A percentile compares a stretch with the other conserved stretches of the same genome.
Evolutionary conservation across 2,888 invertebrate genomes (phyloP).

Genomic region (Cyclophora albipunctata): DNA sequence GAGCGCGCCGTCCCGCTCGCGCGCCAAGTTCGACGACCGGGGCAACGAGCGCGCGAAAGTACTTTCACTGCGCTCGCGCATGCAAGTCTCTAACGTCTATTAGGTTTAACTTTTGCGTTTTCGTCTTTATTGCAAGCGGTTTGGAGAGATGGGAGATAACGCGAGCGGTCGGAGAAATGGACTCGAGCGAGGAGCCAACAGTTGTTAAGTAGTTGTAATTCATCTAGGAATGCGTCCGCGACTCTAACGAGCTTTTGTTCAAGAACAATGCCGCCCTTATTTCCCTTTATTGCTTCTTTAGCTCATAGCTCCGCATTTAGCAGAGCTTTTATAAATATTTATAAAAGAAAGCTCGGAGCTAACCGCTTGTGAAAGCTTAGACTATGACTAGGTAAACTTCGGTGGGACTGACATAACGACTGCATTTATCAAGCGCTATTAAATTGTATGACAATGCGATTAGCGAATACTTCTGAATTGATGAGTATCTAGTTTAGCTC

Average conservation of each 20-base stretch:
- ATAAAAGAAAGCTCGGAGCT: neutral
- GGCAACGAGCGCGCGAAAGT: slow-evolving; percentile 72
- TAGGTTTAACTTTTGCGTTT: slow-evolving; percentile 44
- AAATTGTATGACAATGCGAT: too few species aligned
- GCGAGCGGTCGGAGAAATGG: slow-evolving; percentile 43
- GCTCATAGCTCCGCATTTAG: slow-evolving; percentile 4
- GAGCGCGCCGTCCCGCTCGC: slow-evolving; percentile 35
- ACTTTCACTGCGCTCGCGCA: slow-evolving; percentile 71
- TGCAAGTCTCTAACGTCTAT: slow-evolving; percentile 50
- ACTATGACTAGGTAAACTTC: too few species aligned
- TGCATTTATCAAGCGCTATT: too few species aligned
- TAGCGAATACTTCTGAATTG: too few species aligned
- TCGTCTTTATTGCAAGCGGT: slow-evolving; percentile 39
- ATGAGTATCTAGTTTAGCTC: too few species aligned
- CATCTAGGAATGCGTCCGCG: slow-evolving; percentile 51
- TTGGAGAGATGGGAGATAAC: slow-evolving; percentile 42
- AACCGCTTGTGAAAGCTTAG: too few species aligned
- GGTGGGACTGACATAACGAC: too few species aligned
- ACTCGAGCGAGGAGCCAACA: slow-evolving; percentile 23
- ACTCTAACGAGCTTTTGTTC: slow-evolving; percentile 24
- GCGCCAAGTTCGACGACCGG: slow-evolving; percentile 65
- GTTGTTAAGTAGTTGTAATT: slow-evolving; percentile 50
- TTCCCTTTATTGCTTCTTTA: slow-evolving; percentile 10
- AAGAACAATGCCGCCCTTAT: slow-evolving; percentile 15
- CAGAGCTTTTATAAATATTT: neutral